Evolutionary conservation across 2,113 vertebrate species (phyloP).

Genomic region (Mesoclemmys tuberculata): DNA sequence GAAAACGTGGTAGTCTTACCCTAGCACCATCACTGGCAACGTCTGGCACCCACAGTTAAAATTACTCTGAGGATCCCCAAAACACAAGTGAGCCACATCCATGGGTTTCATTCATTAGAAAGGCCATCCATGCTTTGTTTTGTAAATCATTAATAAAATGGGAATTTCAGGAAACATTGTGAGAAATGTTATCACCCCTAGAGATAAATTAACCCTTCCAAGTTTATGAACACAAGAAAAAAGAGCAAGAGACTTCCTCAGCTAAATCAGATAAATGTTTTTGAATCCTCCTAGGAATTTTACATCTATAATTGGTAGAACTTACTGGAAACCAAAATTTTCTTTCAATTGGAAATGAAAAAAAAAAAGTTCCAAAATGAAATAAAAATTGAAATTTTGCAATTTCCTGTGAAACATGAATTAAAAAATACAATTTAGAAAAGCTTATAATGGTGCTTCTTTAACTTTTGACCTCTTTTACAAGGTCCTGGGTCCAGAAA

Average conservation of each 20-base stretch:
- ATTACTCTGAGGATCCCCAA: neutral
- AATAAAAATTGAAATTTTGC: neutral
- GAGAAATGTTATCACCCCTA: neutral
- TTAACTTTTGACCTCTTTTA: neutral
- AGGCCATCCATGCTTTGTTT: neutral
- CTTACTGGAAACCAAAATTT: neutral
- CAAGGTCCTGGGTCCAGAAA: neutral
- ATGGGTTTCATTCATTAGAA: neutral
- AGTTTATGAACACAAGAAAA: neutral
- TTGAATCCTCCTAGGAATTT: neutral
- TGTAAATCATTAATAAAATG: neutral
- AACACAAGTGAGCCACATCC: fast-evolving
- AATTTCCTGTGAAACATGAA: neutral
- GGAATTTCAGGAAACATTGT: neutral
- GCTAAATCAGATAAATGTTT: neutral
- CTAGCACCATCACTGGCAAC: neutral
- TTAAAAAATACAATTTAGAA: neutral
- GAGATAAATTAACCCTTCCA: neutral
- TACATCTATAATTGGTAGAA: neutral
- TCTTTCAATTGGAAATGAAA: neutral
- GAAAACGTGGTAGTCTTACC: neutral
- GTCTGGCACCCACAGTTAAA: neutral
- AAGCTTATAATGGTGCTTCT: no score
- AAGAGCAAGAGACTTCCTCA: neutral
- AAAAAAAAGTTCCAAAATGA: neutral